Percentiles rank a stretch among this genome's conserved stretches.
Evolutionary conservation across 2,888 invertebrate species (phyloP).

Genomic region (Pediacus dermestoides): DNA sequence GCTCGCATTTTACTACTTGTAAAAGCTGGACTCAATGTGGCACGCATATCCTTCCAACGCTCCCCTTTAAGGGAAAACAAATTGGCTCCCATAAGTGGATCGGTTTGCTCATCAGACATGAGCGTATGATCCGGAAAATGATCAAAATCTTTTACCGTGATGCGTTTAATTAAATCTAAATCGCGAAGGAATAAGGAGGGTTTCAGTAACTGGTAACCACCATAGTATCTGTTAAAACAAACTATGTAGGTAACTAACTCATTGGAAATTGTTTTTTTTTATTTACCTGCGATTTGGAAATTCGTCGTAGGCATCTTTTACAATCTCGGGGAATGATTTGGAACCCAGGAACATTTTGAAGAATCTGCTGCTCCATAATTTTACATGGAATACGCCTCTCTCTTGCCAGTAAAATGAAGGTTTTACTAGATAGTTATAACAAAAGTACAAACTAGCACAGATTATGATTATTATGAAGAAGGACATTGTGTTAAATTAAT

Average conservation of each 20-base stretch:
- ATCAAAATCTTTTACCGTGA: conserved; percentile 46
- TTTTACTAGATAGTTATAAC: too few relatives aligned
- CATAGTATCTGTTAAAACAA: conserved; percentile 31
- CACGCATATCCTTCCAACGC: conserved; percentile 36
- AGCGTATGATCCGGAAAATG: conserved; percentile 42
- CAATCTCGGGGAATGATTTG: conserved; percentile 31
- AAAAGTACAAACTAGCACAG: too few relatives aligned
- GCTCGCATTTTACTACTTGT: conserved; percentile 40
- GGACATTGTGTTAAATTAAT: too few relatives aligned
- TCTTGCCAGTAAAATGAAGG: conserved; percentile 5
- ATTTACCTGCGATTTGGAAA: conserved; percentile 25
- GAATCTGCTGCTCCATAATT: neutral
- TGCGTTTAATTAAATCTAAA: conserved; percentile 42
- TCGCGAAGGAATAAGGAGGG: conserved; percentile 35
- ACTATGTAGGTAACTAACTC: neutral
- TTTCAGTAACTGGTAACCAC: conserved; percentile 33
- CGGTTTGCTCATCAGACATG: conserved; percentile 32
- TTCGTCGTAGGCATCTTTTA: conserved; percentile 22
- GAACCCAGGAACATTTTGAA: conserved; percentile 2
- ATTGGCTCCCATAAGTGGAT: conserved; percentile 31
- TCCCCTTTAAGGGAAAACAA: conserved; percentile 31
- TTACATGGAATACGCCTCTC: conserved; percentile 3
- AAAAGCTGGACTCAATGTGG: conserved; percentile 37
- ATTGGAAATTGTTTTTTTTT: neutral
- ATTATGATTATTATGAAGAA: too few relatives aligned